Evolutionary conservation across 2,113 vertebrate genomes (phyloP), one percentile per base, ranked within the genome.

Genomic region (Cynopterus brachyotis): DNA sequence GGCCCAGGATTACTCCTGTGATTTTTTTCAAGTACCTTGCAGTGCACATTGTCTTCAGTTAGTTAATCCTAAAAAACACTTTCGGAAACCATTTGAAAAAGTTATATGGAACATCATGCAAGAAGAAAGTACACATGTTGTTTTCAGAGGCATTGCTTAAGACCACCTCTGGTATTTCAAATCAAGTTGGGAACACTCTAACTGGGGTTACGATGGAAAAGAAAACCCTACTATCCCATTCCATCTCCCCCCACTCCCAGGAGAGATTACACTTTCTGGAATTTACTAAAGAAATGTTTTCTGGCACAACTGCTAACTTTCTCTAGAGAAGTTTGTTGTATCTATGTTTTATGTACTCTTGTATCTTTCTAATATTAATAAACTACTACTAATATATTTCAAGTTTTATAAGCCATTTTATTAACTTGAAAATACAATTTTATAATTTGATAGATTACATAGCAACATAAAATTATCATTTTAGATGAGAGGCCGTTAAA

Each of bases 371-470:
- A 73, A 78, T 95, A 90, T 90, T 96, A 97, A 92, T 96, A 81
- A 64, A 72, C 55, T 81, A 78, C 57, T 91, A n/a, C 7, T 37
- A 94, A 62, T 88, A 81, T 76, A 96, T 92, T 94, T 96, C 59
- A 94, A 81, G 24, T 50, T 96, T 97, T 96, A 91, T 89, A 97
- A 98, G 69, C 76, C 59, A 78, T 81, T 97, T 97, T 96, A 97
- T 97, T 97, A 91, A 70, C 84, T 60, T 93, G 15, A 76, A 96
- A 97, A 96, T 78, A 91, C 53, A 95, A 94, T 96, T 96, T 95
- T 96, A 84, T 94, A 96, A 96, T 94, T 91, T 94, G 70, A 96
- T 72, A 95, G 70, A 94, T 95, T 86, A 95, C 76, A 85, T 24
- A 57, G 83, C 75, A 88, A 94, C 94, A 96, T 94, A 95, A 96